These are phyloP conservation scores for Pristionchus pacificus DNA, from an alignment of 1,140 invertebrate genomes.

Conservation along the genomic window DNA sequence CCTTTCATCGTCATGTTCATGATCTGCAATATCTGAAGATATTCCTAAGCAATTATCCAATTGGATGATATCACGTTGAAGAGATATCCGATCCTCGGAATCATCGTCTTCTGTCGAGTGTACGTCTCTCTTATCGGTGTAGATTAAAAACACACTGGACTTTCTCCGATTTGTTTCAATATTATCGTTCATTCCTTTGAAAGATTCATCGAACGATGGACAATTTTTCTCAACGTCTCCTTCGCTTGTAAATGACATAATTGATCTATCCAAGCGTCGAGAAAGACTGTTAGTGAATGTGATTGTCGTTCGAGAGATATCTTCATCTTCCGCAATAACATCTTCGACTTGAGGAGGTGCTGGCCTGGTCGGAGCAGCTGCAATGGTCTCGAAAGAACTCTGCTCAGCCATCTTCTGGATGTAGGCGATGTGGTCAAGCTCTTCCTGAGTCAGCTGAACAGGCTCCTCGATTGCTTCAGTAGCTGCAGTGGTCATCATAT, in stretches of 20 bases:
- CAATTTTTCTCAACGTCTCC: background rate
- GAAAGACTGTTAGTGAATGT: background rate
- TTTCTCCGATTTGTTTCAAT: background rate
- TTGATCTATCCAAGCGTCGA: background rate
- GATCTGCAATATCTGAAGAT: too few relatives aligned
- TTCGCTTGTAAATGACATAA: background rate
- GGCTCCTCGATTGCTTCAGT: background rate
- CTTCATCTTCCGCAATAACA: background rate
- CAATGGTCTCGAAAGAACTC: conserved; percentile 20
- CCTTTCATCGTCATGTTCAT: too few relatives aligned
- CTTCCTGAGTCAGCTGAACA: conserved; percentile 19
- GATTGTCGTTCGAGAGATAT: background rate
- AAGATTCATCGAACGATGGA: background rate
- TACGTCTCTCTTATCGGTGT: background rate
- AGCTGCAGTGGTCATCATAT: background rate
- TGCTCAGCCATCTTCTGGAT: conserved; percentile 25
- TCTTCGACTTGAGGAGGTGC: background rate
- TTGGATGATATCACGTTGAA: background rate
- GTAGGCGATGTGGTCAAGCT: conserved; percentile 25
- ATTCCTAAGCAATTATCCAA: too few relatives aligned
- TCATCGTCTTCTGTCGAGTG: background rate
- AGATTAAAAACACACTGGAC: background rate
- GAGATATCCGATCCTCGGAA: background rate
- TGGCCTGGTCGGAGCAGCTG: background rate
- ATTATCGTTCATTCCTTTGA: background rate